Evolutionary conservation across 2,113 vertebrate species (phyloP), one percentile per base, ranked within the genome.

Genomic region (Bungarus multicinctus): DNA sequence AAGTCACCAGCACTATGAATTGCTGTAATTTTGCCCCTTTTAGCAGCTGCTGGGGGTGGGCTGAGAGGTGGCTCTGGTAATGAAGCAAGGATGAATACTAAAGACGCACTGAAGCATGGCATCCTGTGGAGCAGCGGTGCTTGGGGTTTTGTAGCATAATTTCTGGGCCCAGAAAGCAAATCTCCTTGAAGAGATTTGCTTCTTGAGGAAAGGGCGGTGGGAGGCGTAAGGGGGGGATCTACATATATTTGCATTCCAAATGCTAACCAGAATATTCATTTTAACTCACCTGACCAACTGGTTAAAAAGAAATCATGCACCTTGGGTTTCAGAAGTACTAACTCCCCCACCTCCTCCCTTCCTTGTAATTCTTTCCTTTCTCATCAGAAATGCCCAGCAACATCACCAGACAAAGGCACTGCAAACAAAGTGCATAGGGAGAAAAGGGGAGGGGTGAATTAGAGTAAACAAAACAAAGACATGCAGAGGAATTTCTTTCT

Each of bases 341-440:
- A 93, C 92, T 91, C 94, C 92, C n/a, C 92, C 92, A 91, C 2
- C 1, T 11, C n/a, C 60, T 91, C 96, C 94, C 91, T 91, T 9
- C 81, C 54, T 94, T 54, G 22, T 94, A 27, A 96, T 96, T 95
- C 97, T 96, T 97, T 93, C 95, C 95, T 96, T 88, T 92, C 98
- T 98, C 98, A 98, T 98, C 98, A 98, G 96, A 94, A 95, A 98
- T 98, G 98, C 98, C 96, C 97, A 94, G 97, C 98, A 98, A 97
- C 97, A 96, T 93, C 95, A 18, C 22, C 95, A 89, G 94, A 98
- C 98, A 98, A 98, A 98, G 97, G 93, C 97, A 94, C 93, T 43
- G 97, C 97, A 97, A 97, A 98, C 97, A 98, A 97, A 98, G 97
- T 98, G 96, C 55, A 94, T 94, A 96, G 96, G 97, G 93, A 96